phyloP scores from a whole-genome alignment of 2,888 invertebrate genomes.

The Mimas tiliae region DNA sequence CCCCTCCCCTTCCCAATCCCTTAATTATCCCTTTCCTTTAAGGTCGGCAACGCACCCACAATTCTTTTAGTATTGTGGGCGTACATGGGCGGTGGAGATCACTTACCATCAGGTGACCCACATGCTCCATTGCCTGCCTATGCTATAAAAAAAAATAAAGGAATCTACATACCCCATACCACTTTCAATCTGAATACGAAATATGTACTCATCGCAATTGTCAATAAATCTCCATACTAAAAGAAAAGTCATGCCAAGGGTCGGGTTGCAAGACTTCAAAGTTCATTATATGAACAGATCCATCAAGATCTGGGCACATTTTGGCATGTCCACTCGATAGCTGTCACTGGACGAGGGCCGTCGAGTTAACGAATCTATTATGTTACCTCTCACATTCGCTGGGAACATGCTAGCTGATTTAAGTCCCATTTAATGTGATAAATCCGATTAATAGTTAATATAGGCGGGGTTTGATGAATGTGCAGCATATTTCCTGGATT shows the following conservation, averaged over 20 bases:
- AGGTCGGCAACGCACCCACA: too few relatives aligned
- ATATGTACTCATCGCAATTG: background rate
- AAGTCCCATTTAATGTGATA: background rate
- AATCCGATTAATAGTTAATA: background rate
- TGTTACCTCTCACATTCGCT: conserved; percentile 76
- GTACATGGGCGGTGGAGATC: too few relatives aligned
- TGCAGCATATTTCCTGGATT: background rate
- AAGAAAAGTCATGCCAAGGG: background rate
- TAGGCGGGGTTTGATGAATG: background rate
- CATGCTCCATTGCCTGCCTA: too few relatives aligned
- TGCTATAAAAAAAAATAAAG: too few relatives aligned
- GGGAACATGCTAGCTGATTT: background rate
- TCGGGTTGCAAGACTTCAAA: conserved; percentile 16
- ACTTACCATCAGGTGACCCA: too few relatives aligned
- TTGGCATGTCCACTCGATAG: conserved; percentile 59
- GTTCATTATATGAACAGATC: conserved; percentile 32
- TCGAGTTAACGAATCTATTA: conserved; percentile 81
- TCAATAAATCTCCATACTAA: background rate
- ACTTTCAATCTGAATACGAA: too few relatives aligned
- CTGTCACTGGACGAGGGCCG: conserved; percentile 72
- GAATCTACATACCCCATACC: too few relatives aligned
- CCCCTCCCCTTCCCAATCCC: too few relatives aligned
- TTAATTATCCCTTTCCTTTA: too few relatives aligned
- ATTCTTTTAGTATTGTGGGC: too few relatives aligned
- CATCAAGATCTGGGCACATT: conserved; percentile 56